Conservation (phyloP, 2,113 vertebrate species). For the Nestor notabilis region DNA sequence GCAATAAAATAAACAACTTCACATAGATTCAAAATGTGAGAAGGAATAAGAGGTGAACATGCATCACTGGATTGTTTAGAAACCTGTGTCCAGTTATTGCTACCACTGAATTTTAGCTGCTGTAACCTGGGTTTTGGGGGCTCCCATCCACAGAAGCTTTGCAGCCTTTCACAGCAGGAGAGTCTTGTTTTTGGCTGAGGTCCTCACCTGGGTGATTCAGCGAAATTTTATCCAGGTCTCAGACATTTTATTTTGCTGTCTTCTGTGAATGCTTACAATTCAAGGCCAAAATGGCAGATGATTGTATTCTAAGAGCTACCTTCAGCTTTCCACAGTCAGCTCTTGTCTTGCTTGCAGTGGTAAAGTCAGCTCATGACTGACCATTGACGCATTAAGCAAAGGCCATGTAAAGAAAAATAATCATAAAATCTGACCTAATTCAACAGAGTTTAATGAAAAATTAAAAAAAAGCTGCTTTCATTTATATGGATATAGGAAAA, state of each 20-base stretch:
- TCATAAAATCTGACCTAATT: background rate
- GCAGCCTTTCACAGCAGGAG: background rate
- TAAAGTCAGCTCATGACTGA: background rate
- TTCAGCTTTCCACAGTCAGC: background rate
- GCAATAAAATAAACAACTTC: slow-evolving; percentile 26
- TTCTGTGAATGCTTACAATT: background rate
- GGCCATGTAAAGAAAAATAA: background rate
- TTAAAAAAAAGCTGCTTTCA: background rate
- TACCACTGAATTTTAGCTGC: background rate
- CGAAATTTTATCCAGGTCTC: slow-evolving; percentile 10
- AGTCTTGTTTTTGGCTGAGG: background rate
- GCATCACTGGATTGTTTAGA: background rate
- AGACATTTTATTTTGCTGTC: background rate
- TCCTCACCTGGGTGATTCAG: slow-evolving; percentile 8
- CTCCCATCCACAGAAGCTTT: background rate
- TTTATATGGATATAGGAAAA: background rate
- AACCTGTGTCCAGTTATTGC: background rate
- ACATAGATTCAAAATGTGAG: background rate
- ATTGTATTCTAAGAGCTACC: background rate
- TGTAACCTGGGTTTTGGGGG: background rate
- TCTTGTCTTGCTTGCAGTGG: background rate
- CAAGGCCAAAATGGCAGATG: background rate
- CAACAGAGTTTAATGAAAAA: background rate
- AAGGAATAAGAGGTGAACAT: background rate
- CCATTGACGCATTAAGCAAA: background rate